These are phyloP conservation scores for Vesta saturnalis DNA, from an alignment of 2,888 invertebrate species.

Conservation along the genomic window DNA sequence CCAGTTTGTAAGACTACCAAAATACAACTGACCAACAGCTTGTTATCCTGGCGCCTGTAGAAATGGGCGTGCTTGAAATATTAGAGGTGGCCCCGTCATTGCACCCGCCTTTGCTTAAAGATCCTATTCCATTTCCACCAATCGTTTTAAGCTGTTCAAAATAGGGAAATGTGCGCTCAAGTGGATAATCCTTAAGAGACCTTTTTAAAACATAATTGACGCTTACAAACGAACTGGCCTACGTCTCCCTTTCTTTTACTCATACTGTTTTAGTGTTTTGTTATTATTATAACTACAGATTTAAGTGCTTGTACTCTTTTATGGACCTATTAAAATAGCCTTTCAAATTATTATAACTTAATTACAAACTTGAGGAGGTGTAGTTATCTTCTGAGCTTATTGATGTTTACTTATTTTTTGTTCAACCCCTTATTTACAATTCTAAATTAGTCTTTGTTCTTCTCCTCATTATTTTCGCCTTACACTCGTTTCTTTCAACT, in stretches of 20 bases:
- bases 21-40: constrained; percentile 46
- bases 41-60: constrained; percentile 31
- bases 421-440: constrained; percentile 36
- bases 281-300: constrained; percentile 59
- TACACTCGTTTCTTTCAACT: constrained; percentile 29
- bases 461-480: constrained; percentile 34
- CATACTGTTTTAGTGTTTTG: constrained; percentile 54
- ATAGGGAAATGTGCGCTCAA: constrained; percentile 44
- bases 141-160: constrained; percentile 37
- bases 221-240: constrained; percentile 27
- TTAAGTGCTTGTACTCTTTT: constrained; percentile 61
- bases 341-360: constrained; percentile 61
- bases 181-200: constrained; percentile 30
- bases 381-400: constrained; percentile 37
- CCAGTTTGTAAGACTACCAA: constrained; percentile 39
- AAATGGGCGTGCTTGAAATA: constrained; percentile 29
- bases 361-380: constrained; percentile 48
- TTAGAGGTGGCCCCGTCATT: constrained; percentile 7
- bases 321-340: constrained; percentile 58
- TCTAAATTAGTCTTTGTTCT: constrained; percentile 38
- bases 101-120: constrained; percentile 29
- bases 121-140: constrained; percentile 40
- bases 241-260: constrained; percentile 51
- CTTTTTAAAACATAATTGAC: constrained; percentile 19
- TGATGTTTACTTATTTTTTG: constrained; percentile 40